Percentiles rank a stretch among this genome's conserved stretches.
phyloP scores from a whole-genome alignment of 2,797 vertebrate genomes.

The Clarias fuscus region DNA sequence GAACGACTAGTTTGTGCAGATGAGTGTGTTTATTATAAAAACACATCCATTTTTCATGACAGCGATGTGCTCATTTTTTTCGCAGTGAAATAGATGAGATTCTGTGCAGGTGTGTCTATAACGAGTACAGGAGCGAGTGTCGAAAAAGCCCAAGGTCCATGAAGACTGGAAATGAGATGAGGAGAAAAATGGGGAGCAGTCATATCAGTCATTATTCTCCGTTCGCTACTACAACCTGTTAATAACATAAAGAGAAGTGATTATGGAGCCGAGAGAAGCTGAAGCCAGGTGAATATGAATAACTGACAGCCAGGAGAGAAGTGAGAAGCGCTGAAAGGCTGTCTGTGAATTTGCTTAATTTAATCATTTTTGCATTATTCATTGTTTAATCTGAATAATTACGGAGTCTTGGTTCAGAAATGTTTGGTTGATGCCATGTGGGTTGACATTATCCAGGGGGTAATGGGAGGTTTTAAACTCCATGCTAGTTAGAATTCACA shows the following conservation, averaged over 20 bases:
- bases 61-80: slow-evolving; percentile 20
- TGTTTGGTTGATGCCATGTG: background rate
- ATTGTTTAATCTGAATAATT: background rate
- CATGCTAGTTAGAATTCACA: background rate
- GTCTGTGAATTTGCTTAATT: background rate
- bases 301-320: background rate
- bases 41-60: slow-evolving; percentile 36
- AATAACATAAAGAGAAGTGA: background rate
- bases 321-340: background rate
- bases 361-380: background rate
- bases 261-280: background rate
- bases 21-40: background rate
- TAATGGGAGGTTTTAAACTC: background rate
- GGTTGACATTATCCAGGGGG: too few species aligned
- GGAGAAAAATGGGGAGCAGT: background rate
- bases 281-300: background rate
- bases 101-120: background rate
- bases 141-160: background rate
- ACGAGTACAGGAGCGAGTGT: background rate
- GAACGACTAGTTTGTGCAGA: background rate
- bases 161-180: background rate
- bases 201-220: slow-evolving; percentile 14
- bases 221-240: background rate
- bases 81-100: slow-evolving; percentile 27
- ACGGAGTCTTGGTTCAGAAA: background rate